A percentile compares a stretch with the other conserved stretches of the same genome.
These are phyloP conservation scores for Ahaetulla prasina DNA, from an alignment of 2,113 vertebrate genomes.

Conservation along the genomic window DNA sequence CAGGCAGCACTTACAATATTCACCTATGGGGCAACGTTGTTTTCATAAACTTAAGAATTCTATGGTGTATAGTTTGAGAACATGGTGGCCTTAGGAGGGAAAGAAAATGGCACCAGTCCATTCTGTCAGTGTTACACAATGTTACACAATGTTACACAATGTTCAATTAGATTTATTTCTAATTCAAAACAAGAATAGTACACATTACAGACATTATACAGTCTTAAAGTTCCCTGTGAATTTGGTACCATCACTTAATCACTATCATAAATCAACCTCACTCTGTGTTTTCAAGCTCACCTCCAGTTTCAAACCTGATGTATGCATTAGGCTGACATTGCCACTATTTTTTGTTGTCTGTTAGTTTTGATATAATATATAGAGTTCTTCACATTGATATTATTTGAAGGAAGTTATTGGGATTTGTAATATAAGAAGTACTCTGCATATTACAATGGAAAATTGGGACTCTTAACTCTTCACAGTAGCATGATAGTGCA, in stretches of 20 bases:
- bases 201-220: not conserved
- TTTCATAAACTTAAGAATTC: not conserved
- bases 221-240: not conserved
- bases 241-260: not conserved
- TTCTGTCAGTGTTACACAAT: not conserved
- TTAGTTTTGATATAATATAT: not conserved
- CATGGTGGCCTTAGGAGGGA: no score
- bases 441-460: not conserved
- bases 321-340: not conserved
- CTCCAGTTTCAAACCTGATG: not conserved
- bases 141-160: not conserved
- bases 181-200: not conserved
- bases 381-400: not conserved
- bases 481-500: not conserved
- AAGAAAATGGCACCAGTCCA: not conserved
- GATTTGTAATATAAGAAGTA: not conserved
- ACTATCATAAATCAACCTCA: not conserved
- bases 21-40: not conserved
- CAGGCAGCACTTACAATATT: not conserved
- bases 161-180: not conserved
- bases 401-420: not conserved
- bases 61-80: not conserved
- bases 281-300: not conserved
- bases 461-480: not conserved
- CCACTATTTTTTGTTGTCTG: not conserved